A percentile compares a stretch with the other conserved stretches of the same genome.
Evolutionary conservation across 2,113 vertebrate species (phyloP).

Genomic region (Nerophis lumbriciformis): DNA sequence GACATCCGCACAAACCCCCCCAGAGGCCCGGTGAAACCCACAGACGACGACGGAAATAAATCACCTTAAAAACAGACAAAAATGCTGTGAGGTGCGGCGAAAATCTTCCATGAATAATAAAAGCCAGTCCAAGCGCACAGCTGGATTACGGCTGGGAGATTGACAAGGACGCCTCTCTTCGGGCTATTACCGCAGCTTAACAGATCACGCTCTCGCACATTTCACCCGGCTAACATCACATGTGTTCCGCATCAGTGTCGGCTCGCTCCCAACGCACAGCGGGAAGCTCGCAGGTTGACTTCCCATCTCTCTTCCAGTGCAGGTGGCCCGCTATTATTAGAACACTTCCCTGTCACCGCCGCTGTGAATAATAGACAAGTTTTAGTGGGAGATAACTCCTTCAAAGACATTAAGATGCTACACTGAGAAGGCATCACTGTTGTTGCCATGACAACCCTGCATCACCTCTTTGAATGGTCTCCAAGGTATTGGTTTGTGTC

Average conservation of each 20-base stretch:
- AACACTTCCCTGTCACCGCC: neutral
- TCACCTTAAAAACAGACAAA: constrained; percentile 22
- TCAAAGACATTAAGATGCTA: no score
- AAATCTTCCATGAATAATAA: constrained; percentile 50
- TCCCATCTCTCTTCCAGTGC: constrained; percentile 8
- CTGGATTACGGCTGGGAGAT: constrained; percentile 48
- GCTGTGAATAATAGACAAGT: neutral
- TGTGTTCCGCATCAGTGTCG: constrained; percentile 30
- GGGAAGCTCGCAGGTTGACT: constrained; percentile 30
- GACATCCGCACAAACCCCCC: constrained; percentile 21
- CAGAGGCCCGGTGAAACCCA: constrained; percentile 18
- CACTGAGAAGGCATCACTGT: no score
- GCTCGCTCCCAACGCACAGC: constrained; percentile 22
- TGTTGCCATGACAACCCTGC: no score
- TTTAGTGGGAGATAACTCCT: neutral
- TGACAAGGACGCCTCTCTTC: constrained; percentile 43
- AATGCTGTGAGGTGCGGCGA: neutral
- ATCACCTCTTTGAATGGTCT: no score
- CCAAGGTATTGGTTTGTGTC: no score
- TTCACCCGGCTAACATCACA: constrained; percentile 40
- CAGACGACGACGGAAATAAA: constrained; percentile 35
- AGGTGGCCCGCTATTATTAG: constrained; percentile 14
- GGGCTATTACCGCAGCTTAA: constrained; percentile 33
- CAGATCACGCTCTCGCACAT: constrained; percentile 31
- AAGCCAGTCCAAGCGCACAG: constrained; percentile 41